Evolutionary conservation across 2,888 invertebrate species (phyloP).

Genomic region (Sinohyriopsis cumingii): DNA sequence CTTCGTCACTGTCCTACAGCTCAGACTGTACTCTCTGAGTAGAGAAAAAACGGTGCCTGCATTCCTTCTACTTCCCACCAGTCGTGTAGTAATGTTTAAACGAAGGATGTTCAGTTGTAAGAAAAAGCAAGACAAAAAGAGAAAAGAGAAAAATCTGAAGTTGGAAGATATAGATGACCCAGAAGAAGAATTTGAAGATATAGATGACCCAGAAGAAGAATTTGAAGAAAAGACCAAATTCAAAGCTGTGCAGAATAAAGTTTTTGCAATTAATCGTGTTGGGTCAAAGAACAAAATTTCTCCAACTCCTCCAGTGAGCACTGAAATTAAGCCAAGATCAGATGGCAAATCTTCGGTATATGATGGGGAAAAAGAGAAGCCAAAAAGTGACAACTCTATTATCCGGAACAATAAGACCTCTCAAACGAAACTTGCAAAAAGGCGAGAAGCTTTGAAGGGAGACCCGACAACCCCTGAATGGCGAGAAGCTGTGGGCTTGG

Average conservation of each 20-base stretch:
- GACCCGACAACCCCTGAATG: too few relatives aligned
- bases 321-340: too few relatives aligned
- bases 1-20: constrained; percentile 23
- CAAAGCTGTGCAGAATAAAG: not conserved
- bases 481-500: too few relatives aligned
- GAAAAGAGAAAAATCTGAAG: not conserved
- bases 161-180: not conserved
- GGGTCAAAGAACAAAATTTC: too few relatives aligned
- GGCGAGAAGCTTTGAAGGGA: too few relatives aligned
- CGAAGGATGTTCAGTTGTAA: constrained; percentile 10
- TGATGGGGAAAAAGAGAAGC: too few relatives aligned
- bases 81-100: constrained; percentile 15
- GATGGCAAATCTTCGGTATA: too few relatives aligned
- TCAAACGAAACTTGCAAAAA: too few relatives aligned
- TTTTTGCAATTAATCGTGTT: too few relatives aligned
- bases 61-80: constrained; percentile 15
- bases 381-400: too few relatives aligned
- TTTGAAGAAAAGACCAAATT: not conserved
- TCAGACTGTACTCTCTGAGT: constrained; percentile 26
- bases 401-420: too few relatives aligned
- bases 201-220: not conserved
- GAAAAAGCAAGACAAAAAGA: not conserved
- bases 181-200: not conserved
- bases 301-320: too few relatives aligned
- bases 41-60: constrained; percentile 21